Base-by-base conservation (phyloP, 2,888 invertebrate species). In the Cheilosia soror region DNA sequence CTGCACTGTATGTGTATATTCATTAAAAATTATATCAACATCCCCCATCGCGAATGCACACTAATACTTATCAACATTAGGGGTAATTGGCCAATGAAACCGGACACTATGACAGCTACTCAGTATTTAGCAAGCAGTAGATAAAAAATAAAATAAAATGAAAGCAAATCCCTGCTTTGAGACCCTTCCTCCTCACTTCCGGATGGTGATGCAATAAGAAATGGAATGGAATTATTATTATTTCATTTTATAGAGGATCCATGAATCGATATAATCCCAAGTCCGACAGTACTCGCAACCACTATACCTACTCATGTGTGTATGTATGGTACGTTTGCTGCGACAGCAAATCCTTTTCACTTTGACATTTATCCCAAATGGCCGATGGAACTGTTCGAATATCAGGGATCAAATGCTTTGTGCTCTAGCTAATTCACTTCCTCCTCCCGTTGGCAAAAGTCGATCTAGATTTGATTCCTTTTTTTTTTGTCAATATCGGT, bases 311-410 rank as follows among this genome's bases (percentile, higher is more conserved):
- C 25, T 15, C 5, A 13, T 40, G 58, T 37, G 33, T 29, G 57
- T 58, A 15, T 62, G 65, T 63, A 31, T 55, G 55, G 29, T 55
- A 68, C 68, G 13, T 69, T 77, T 79, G 79, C 72, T 58, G 66
- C 72, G 71, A 81, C 76, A 71, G 72, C 80, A 85, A 85, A 85
- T 81, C 85, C 85, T 85, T 85, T 85, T 85, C 85, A 85, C 62
- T 85, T 85, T 85, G 85, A 85, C 85, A 85, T 85, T 85, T 85
- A 85, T 85, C 85, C 85, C 81, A 77, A 81, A 85, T 85, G 81
- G 85, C 76, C 76, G 81, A 68, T 81, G 76, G 76, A 85, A 85
- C 66, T 63, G 76, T 85, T 80, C 85, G 77, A 80, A 81, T 76
- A 53, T 72, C 72, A 76, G 76, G 85, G 85, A 85, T 85, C 81